Base-by-base conservation (phyloP, 2,888 invertebrate species). In the Siphlonurus alternatus region DNA sequence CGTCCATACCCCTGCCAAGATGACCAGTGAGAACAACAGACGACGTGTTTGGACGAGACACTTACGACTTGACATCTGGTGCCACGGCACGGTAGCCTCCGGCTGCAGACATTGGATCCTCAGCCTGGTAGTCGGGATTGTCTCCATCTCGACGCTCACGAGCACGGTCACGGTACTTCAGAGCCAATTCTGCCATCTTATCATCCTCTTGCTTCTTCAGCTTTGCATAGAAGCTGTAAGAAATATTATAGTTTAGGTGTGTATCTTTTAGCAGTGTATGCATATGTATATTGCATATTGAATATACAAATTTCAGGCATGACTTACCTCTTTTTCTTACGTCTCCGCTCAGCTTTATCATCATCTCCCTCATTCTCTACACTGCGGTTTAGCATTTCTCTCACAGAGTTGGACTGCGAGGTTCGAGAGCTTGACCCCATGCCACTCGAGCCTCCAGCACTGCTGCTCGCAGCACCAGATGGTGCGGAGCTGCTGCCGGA, bases 141-240 rank as follows among this genome's bases (percentile, higher is more conserved):
- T 80, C 82, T 0, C 94, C 94, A 71, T 93, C 94, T 68, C 96
- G 78, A 65, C 98, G 81, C 75, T 98, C 97, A 59, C 89, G 81
- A 0, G 97, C 94, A 64, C 94, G 79, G 74, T 94, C 94, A 65
- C 94, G 81, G 74, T 97, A 97, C 73, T 94, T 95, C 72, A 93
- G 89, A 0, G 94, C 93, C 25, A 97, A 75, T 73, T 97, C 96
- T 0, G 93, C 93, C 75, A 97, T 82, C 74, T 94, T 92, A 70
- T 89, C 93, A 71, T 96, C 96, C 73, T 97, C 96, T 72, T 94
- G 92, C 71, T 94, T 93, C 71, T 96, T 95, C 5, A 97, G 76
- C 67, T 80, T 94, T 0, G 96, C 95, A 78, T 96, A 97, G 72
- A 88, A 93, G 66, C 91, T 73, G 68, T 1, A 64, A 67, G 63